Base-by-base conservation (phyloP, 2,113 vertebrate species). In the Conger conger region DNA sequence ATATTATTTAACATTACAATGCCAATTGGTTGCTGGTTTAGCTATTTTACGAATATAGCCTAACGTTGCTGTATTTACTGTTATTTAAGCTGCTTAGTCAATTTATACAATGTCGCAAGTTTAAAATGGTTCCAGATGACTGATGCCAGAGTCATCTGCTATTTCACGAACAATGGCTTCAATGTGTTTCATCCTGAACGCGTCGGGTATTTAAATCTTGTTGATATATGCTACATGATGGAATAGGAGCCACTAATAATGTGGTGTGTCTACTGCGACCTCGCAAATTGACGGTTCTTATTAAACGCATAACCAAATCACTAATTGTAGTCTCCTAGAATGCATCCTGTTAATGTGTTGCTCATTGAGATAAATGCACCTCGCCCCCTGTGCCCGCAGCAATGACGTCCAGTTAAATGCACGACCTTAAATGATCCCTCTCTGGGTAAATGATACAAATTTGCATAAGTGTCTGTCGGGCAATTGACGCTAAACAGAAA, bases 391-490 rank as follows among this genome's bases (percentile, higher is more conserved):
- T 33, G 37, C 37, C 4, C 82, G 82, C 40, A 40, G 77, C 37
- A 27, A n/a, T 33, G 76, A 63, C 63, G 42, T 78, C 45, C 50
- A 50, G 77, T 38, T 84, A 30, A n/a, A 79, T 9, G 30, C 6
- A 76, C 53, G 79, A 33, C 35, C 76, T 79, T 40, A 79, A 30
- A 84, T 60, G 83, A 79, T 79, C 89, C 73, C 68, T 17, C 20
- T 77, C 84, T 88, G 84, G 81, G 77, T 88, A 86, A 89, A 84
- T 85, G 68, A 33, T 23, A 13, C 73, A 87, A 84, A 91, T 93
- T 91, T 90, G 86, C 89, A 92, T 89, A 83, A 85, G 89, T 87
- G 92, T 92, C 92, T 91, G 83, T 57, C 88, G 84, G 85, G 87
- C 86, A 88, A 82, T 87, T 87, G 90, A 90, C 81, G 77, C 84